Conservation (phyloP, 2,113 vertebrate genomes). For the Crotalus horridus region DNA sequence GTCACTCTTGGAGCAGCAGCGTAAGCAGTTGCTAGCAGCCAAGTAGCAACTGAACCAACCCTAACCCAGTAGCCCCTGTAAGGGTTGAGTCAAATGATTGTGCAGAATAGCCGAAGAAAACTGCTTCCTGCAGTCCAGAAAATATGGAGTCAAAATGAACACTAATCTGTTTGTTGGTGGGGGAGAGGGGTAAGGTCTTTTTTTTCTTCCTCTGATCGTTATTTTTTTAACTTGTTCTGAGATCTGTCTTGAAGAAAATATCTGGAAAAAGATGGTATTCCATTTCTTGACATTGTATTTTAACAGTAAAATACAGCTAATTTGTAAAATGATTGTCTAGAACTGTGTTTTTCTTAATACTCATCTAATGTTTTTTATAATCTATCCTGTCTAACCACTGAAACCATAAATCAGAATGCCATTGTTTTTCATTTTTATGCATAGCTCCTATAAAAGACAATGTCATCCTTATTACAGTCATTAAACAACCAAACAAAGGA, state of each 20-base stretch:
- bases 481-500: background rate
- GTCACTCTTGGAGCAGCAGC: constrained; percentile 82
- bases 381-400: background rate
- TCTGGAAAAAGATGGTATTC: background rate
- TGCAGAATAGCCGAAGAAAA: background rate
- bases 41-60: constrained; percentile 58
- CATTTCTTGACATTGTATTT: background rate
- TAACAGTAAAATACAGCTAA: constrained; percentile 46
- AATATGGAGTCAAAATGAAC: constrained; percentile 2
- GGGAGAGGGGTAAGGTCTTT: background rate
- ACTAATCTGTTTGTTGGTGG: background rate
- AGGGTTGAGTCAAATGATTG: background rate
- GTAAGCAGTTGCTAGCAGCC: constrained; percentile 68
- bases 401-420: background rate
- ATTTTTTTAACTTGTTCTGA: constrained; percentile 8
- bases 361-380: background rate
- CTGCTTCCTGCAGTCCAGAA: background rate
- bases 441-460: background rate
- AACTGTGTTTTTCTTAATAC: background rate
- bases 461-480: background rate
- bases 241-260: background rate
- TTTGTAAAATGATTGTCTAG: constrained; percentile 32
- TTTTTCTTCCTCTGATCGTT: background rate
- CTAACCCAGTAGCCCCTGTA: background rate
- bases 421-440: background rate